Evolutionary conservation across 2,888 invertebrate genomes (phyloP).

Genomic region (Pherbina coryleti): DNA sequence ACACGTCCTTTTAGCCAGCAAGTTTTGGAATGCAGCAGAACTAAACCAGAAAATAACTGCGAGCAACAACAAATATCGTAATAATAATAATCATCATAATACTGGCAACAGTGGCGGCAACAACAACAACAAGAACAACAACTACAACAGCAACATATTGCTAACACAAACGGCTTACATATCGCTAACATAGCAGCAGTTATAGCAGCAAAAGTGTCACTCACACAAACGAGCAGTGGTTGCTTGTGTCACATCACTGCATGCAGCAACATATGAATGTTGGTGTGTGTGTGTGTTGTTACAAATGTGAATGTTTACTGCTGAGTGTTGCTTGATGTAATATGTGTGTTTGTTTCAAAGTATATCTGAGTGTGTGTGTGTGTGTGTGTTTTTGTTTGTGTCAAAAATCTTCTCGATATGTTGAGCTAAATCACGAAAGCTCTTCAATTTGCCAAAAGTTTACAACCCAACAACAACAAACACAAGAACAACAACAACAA

Average conservation of each 20-base stretch:
- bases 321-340: neutral
- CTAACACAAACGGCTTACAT: neutral
- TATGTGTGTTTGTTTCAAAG: neutral
- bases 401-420: neutral
- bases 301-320: neutral
- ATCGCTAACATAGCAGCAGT: neutral
- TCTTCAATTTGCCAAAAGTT: slow-evolving; percentile 30
- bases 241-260: neutral
- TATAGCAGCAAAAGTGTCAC: neutral
- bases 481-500: neutral
- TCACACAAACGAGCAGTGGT: neutral
- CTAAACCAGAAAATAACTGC: no score
- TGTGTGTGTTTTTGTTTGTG: neutral
- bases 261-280: neutral
- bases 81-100: neutral
- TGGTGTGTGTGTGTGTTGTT: neutral
- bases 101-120: neutral
- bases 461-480: neutral
- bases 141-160: neutral
- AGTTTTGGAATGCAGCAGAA: neutral
- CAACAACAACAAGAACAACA: neutral
- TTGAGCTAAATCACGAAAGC: slow-evolving; percentile 33
- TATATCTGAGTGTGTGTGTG: neutral
- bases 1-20: neutral
- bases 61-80: neutral